Base-by-base conservation (phyloP, 2,113 vertebrate species). In the Motacilla alba region DNA sequence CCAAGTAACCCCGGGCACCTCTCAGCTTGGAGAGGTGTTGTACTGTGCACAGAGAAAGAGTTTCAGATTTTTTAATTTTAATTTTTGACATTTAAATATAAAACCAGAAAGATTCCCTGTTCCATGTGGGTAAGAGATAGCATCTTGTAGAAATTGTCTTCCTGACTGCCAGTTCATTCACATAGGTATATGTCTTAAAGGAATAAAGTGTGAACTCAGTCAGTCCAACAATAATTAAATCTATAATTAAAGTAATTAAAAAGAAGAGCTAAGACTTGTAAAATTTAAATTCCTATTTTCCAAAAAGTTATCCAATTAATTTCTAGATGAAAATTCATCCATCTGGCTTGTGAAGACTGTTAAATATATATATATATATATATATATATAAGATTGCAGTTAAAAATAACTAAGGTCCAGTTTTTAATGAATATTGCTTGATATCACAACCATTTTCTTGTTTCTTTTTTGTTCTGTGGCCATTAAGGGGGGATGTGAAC, bases 151-250 rank as follows among this genome's bases (percentile, higher is more conserved):
- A 74, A 69, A 13, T 41, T 84, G 18, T 64, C 21, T 68, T 78
- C 33, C 39, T 75, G 39, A 24, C 41, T 72, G 23, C 13, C 12
- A 15, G 78, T 88, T 85, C 56, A 73, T 88, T 85, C 56, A 73
- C 0, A 0, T 78, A 18, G 12, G 9, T 85, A 1, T 52, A 14
- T 49, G 19, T 64, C 16, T 47, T 47, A 60, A 75, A 83, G 35
- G 73, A 49, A 7, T 44, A 53, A 53, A 30, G 14, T 44, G 9
- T 89, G 33, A 89, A 55, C 80, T 83, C 49, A 41, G 30, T 56
- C 41, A 44, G 39, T 56, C 22, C 55, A 70, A 41, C 16, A 67
- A 43, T 18, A 82, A 62, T 39, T 46, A 74, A 69, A 64, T 50
- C 52, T 16, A 30, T 60, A 53, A 60, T 49, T 47, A 52, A 76